Evolutionary conservation across 2,888 invertebrate genomes (phyloP), one percentile per base, ranked within the genome.

Genomic region (Mellilla xanthometata): DNA sequence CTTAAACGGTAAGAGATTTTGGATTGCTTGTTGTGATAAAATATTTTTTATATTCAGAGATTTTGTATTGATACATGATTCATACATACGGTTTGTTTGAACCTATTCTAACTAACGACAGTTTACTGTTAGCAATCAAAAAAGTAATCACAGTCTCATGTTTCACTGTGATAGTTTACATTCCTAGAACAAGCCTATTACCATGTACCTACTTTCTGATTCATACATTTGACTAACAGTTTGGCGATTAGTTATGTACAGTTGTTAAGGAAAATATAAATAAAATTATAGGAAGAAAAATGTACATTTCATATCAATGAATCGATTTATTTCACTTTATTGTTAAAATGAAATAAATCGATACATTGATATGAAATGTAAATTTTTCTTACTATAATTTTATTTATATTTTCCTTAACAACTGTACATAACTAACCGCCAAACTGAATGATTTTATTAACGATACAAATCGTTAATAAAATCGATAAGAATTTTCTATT

Each of bases 91-190:
- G 15, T 15, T 5, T 19, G 15, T 19, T 5, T 19, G 24, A n/a
- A 11, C 13, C 12, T 26, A 35, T 35, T 13, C 4, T 35, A 28
- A 11, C 19, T 19, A 36, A 28, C 35, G 15, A 27, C 19, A 4
- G 15, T 36, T 41, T 43, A 42, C 43, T 24, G 50, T 42, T 47
- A 35, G 43, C 44, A 29, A 40, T 56, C 45, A 13, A 40, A 54
- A 54, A 52, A 54, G 45, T 44, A 48, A 49, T 53, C 43, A 44
- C 22, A 15, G 33, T 40, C 34, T 50, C 11, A 23, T 33, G 44
- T 45, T 53, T 49, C 39, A 42, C 24, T 12, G 19, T n/a, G 32
- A 32, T 48, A 36, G 40, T 52, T 44, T 38, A 43, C 35, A 27
- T 54, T 54, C 51, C 35, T 12, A 46, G 54, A 54, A 56, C 19